Base-by-base conservation (phyloP, 2,888 invertebrate genomes). In the Bellardia bayeri region DNA sequence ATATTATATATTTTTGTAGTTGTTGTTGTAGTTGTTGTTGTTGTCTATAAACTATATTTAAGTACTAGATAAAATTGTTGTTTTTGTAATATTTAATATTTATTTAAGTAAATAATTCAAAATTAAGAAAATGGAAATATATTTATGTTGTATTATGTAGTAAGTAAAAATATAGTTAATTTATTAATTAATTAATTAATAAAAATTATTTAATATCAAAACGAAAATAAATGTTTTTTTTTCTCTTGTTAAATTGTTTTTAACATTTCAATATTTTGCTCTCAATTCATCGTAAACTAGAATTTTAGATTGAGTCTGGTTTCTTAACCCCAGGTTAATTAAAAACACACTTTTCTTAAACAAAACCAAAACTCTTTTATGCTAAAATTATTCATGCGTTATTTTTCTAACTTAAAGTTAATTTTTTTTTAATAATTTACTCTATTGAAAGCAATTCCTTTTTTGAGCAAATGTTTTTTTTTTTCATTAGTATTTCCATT, bases 371-470 rank as follows among this genome's bases (percentile, higher is more conserved):
- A 56, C 45, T 45, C 66, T 42, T 56, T 40, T 33, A 85, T 81
- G 66, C 68, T 40, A 72, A 74, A 79, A 58, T 49, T 45, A 63
- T 56, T 30, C 54, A 74, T 42, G 33, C 8, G 4, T 54, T 51
- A 37, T 33, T 74, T 68, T 14, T 37, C 3, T 64, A 11, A 71
- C 69, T 76, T 76, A 86, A 83, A 71, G 37, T 33, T 42, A 63
- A 23, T 49, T 51, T 33, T 33, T 51, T 3, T 45, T 56, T 16
- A 56, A 68, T 74, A 75, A 75, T 61, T 78, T 37, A 78, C 76
- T 87, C 63, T 87, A 87, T 88, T 88, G 88, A 88, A 89, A 88
- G 87, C 88, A 78, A 76, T 89, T 88, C 82, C 87, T 54, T 76
- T 68, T 23, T 76, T 76, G 54, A 61, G 69, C 69, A 64, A 74